Evolutionary conservation across 2,888 invertebrate species (phyloP).

Genomic region (Hydropsyche betteni): DNA sequence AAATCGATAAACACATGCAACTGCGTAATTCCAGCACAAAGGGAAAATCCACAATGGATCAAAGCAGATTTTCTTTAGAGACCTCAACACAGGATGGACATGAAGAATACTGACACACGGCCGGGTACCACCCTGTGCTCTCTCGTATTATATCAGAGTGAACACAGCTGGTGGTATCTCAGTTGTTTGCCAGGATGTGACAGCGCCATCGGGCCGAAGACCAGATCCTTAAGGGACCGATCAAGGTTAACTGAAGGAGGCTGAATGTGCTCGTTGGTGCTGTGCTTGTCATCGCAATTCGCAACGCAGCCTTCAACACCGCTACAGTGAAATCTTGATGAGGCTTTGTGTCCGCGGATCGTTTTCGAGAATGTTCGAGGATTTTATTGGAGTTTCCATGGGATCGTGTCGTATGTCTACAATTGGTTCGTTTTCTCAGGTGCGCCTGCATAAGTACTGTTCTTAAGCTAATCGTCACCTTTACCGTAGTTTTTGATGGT

Average conservation of each 20-base stretch:
- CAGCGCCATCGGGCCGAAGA: background rate
- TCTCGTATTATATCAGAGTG: slow-evolving; percentile 84
- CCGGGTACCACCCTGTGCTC: slow-evolving; percentile 99
- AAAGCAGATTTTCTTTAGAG: too few relatives aligned
- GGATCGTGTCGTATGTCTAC: too few relatives aligned
- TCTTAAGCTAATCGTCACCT: too few relatives aligned
- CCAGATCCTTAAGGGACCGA: slow-evolving; percentile 31
- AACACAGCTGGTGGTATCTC: slow-evolving; percentile 99
- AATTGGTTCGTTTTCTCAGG: too few relatives aligned
- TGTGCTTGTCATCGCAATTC: slow-evolving; percentile 39
- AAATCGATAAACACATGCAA: too few relatives aligned
- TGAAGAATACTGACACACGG: slow-evolving; percentile 67
- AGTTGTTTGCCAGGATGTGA: slow-evolving; percentile 74
- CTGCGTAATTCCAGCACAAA: too few relatives aligned
- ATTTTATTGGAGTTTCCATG: too few relatives aligned
- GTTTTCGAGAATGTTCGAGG: too few relatives aligned
- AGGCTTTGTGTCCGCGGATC: background rate
- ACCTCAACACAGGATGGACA: too few relatives aligned
- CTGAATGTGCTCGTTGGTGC: slow-evolving; percentile 44
- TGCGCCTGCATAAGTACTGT: too few relatives aligned
- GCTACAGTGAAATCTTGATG: slow-evolving; percentile 35
- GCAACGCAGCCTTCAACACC: slow-evolving; percentile 42
- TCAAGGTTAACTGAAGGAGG: slow-evolving; percentile 50
- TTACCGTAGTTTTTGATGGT: too few relatives aligned
- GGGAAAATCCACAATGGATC: too few relatives aligned